These are phyloP conservation scores for Lasioglossum lativentre DNA, from an alignment of 2,888 invertebrate species.

Conservation along the genomic window DNA sequence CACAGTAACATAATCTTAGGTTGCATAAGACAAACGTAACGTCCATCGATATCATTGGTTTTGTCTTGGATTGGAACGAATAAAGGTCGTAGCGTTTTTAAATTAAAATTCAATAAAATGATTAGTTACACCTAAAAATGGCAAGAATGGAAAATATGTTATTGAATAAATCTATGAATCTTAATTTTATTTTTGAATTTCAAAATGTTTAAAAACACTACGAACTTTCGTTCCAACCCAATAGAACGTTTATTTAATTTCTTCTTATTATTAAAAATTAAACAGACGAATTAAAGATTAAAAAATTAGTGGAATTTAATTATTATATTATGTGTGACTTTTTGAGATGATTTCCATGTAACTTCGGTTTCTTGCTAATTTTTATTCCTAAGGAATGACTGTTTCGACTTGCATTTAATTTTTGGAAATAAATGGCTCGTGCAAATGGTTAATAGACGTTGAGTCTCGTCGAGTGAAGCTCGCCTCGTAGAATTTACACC, in stretches of 20 bases:
- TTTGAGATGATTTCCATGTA: not conserved
- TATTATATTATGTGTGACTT: not conserved
- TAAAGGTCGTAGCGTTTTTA: not conserved
- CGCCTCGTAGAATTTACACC: not conserved
- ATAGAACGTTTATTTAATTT: too few species aligned
- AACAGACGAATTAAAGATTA: not conserved
- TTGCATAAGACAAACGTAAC: not conserved
- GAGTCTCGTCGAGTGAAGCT: not conserved
- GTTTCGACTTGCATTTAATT: too few species aligned
- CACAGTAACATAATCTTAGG: not conserved
- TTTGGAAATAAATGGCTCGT: too few species aligned
- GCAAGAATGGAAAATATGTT: not conserved
- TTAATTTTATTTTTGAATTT: not conserved
- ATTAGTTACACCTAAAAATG: not conserved
- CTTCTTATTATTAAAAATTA: not conserved
- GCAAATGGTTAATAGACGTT: not conserved
- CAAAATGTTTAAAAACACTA: too few species aligned
- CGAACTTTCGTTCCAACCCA: too few species aligned
- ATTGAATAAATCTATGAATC: not conserved
- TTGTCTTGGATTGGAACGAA: not conserved
- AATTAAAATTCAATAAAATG: not conserved
- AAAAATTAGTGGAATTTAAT: too few species aligned
- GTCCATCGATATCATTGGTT: not conserved
- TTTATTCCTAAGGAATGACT: not conserved
- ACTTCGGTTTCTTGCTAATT: not conserved